Base-by-base conservation (phyloP, 2,888 invertebrate species). In the Andrena haemorrhoa region DNA sequence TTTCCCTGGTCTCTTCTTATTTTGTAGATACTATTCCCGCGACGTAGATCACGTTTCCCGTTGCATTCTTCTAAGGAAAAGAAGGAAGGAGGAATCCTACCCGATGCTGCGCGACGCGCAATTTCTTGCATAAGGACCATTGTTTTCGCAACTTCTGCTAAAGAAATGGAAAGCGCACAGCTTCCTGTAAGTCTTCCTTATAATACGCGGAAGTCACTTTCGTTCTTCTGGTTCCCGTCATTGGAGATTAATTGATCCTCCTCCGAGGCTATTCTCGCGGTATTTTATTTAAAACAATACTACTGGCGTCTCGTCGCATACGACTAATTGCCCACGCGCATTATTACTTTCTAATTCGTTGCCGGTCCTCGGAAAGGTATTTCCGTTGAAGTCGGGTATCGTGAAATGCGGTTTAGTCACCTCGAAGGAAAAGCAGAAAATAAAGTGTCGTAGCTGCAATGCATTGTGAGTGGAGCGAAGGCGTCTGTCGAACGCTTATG, bases 141-240 rank as follows among this genome's bases (percentile, higher is more conserved):
- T 84, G 86, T 86, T 74, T 72, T 51, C 77, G 41, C 58, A 60
- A 66, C 61, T 80, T 73, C 77, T 75, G 73, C 72, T 70, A 58
- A 82, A 86, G 86, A 86, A 79, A 78, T 80, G 80, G 75, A 80
- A 76, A 83, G 79, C 53, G 80, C 49, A 29, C 68, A 64, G 53
- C n/a, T 71, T 66, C 75, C 58, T 66, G 71, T 64, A 51, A 64
- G 74, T 74, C 72, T 69, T 75, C 41, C 65, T 58, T 63, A 65
- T 64, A 74, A 65, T 64, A 65, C 60, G 49, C 74, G 79, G 75
- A 79, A 85, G 66, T 33, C n/a, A 63, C 58, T 75, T 75, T 60
- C 51, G 63, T 35, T 31, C 20, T 29, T 29, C n/a, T 10, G 56
- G 53, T 26, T 78, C 61, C 29, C 35, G 20, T 20, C 72, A 47